These are phyloP conservation scores for Salvelinus namaycush DNA, from an alignment of 2,113 vertebrate genomes.

Conservation along the genomic window DNA sequence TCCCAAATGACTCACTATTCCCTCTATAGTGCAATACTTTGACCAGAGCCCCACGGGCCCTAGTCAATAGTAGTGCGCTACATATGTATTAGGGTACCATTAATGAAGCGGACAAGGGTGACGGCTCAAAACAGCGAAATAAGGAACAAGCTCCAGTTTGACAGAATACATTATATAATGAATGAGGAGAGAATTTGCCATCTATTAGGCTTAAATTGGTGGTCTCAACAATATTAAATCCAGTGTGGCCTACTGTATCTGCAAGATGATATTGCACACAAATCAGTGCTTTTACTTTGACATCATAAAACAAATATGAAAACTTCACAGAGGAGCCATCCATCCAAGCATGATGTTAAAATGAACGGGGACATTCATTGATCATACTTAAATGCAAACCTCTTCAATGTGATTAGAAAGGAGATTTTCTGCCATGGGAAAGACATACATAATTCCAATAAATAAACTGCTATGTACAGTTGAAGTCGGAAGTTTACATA, in stretches of 20 bases:
- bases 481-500: too few relatives aligned
- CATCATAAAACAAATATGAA: constrained; percentile 13
- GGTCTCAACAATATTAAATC: not conserved
- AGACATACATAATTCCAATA: constrained; percentile 22
- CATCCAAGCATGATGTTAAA: not conserved
- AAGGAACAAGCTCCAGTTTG: too few relatives aligned
- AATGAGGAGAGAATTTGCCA: not conserved
- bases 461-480: constrained; percentile 21
- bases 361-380: not conserved
- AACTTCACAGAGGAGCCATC: not conserved
- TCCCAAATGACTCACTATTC: not conserved
- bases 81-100: too few relatives aligned
- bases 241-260: constrained; percentile 34
- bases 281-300: constrained; percentile 8
- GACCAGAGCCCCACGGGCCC: too few relatives aligned
- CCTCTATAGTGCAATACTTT: too few relatives aligned
- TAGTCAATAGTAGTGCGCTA: too few relatives aligned
- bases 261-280: constrained; percentile 8
- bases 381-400: constrained; percentile 31
- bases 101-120: too few relatives aligned
- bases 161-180: too few relatives aligned
- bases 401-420: constrained; percentile 44
- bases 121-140: too few relatives aligned
- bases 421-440: constrained; percentile 51
- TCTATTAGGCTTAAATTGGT: not conserved